phyloP scores from a whole-genome alignment of 53 echinoderm and acorn worm genomes.

The Luidia sarsii region DNA sequence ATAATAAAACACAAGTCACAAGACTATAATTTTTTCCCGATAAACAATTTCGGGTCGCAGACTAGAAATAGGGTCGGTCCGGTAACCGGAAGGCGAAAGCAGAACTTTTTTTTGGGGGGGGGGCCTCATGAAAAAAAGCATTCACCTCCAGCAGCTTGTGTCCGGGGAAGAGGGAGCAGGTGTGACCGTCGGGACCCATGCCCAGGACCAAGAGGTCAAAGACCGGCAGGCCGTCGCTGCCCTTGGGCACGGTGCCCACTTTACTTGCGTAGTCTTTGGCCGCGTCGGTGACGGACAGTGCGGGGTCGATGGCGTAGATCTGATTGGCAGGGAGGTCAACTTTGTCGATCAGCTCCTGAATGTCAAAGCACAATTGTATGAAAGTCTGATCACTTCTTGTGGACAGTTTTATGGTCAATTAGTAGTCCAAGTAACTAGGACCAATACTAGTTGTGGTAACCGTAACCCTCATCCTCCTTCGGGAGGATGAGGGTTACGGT shows the following conservation, averaged over 20 bases:
- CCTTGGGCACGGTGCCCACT: constrained; percentile 57
- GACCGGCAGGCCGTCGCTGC: constrained; percentile 59
- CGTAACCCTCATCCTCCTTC: no score
- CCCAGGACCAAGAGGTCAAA: constrained; percentile 97
- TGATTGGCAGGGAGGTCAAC: constrained; percentile 79
- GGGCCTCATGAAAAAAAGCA: no score
- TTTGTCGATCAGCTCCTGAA: constrained; percentile 79
- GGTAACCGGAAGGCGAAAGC: no score
- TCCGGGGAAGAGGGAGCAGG: constrained; percentile 96
- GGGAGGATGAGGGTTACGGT: no score
- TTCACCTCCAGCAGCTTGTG: constrained; percentile 83
- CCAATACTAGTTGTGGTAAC: no score
- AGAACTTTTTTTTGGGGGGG: no score
- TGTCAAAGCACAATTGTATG: background rate
- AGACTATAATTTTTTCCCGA: no score
- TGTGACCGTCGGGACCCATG: constrained; percentile 99
- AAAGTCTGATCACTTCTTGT: background rate
- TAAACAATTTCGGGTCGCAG: no score
- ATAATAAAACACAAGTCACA: no score
- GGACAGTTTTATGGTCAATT: no score
- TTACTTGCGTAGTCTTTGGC: constrained; percentile 92
- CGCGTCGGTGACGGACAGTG: constrained; percentile 76
- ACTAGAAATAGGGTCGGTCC: no score
- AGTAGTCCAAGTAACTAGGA: no score
- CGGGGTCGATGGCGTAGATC: constrained; percentile 85